Evolutionary conservation across 2,113 vertebrate species (phyloP), one percentile per base, ranked within the genome.

Genomic region (Chelonoidis abingdonii): DNA sequence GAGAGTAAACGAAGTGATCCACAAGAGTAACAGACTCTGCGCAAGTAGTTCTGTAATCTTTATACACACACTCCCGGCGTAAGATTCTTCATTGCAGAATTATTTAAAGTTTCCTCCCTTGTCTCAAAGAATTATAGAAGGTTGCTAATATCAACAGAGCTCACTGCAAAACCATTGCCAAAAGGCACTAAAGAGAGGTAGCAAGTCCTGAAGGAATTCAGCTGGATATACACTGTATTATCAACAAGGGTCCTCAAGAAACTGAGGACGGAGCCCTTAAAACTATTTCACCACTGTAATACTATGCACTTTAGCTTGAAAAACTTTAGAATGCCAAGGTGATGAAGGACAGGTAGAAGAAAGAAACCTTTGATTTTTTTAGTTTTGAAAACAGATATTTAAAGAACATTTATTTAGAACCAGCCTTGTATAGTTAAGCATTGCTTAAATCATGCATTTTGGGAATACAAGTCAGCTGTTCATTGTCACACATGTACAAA

Each of bases 401-500:
- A 84, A 93, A 86, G 13, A 54, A 93, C n/a, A 87, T 90, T 83
- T 90, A 93, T 94, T 95, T 93, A 93, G 88, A 97, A 56, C 5
- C 50, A 44, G 3, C 49, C 54, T 80, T 88, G 79, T 82, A 52
- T 3, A 93, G 86, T 69, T 88, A 97, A 96, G 35, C 85, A 87
- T 72, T 75, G 57, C 80, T 92, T 78, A 92, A 91, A 54, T 10
- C 8, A 84, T 19, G 8, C 94, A 95, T 95, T 96, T 93, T 76
- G 84, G 89, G 87, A 95, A 86, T 72, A 86, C 41, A 88, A 96
- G 52, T 50, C 92, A 92, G 89, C 88, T 89, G 76, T 72, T 94
- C 79, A 79, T 69, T 84, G 86, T 89, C 81, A 92, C 47, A 65
- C 24, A 72, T 3, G 1, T 89, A 90, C 35, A 93, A 95, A 89